phyloP scores from a whole-genome alignment of 1,140 invertebrate genomes.

The Homalodisca vitripennis region DNA sequence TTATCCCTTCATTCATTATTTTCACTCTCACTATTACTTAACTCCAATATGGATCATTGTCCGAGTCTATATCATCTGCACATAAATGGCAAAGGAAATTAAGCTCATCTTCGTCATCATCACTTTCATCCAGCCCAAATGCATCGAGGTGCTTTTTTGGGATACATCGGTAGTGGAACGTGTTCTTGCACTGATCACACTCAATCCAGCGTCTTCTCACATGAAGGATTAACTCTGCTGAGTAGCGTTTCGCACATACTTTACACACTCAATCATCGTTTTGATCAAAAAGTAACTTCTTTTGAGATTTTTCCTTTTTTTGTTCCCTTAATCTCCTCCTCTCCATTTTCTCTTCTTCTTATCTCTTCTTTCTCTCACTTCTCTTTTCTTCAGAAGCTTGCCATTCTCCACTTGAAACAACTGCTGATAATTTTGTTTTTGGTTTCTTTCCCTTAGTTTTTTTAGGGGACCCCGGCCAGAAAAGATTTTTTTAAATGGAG shows the following conservation, averaged over 20 bases:
- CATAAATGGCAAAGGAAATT: background rate
- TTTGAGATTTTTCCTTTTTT: background rate
- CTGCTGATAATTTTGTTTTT: background rate
- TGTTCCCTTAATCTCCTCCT: background rate
- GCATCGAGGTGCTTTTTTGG: background rate
- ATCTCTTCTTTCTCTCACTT: background rate
- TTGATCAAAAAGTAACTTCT: background rate
- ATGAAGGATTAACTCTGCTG: background rate
- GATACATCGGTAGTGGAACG: background rate
- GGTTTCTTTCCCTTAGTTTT: background rate
- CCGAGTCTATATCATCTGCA: too few species aligned
- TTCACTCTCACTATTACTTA: too few species aligned
- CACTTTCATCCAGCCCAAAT: background rate
- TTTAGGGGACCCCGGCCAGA: background rate
- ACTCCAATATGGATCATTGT: too few species aligned
- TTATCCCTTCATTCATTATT: too few species aligned
- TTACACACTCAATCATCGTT: background rate
- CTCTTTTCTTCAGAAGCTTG: background rate
- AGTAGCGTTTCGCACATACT: background rate
- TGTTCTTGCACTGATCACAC: background rate
- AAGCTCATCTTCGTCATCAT: slow-evolving; percentile 1
- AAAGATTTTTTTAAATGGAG: background rate
- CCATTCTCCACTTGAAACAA: background rate
- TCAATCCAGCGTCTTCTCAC: background rate
- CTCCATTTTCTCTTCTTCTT: background rate